These are phyloP conservation scores for Hemitrygon akajei DNA, from an alignment of 2,797 vertebrate species.

Conservation along the genomic window DNA sequence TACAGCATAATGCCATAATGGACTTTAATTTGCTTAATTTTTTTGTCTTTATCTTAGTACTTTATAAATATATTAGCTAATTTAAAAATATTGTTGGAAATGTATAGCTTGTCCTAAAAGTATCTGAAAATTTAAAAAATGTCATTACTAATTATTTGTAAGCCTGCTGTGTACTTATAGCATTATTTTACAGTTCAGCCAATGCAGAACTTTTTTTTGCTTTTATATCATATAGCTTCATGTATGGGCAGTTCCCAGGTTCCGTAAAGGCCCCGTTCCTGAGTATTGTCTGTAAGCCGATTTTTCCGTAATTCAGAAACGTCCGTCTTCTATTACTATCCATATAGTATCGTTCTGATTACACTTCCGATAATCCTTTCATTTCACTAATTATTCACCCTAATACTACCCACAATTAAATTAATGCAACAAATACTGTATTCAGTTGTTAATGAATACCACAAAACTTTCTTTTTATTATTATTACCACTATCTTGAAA, in stretches of 20 bases:
- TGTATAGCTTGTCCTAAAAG: background rate
- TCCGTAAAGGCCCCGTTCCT: too few relatives aligned
- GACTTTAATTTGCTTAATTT: background rate
- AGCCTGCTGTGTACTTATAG: background rate
- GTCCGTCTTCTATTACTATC: too few relatives aligned
- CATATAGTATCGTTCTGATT: too few relatives aligned
- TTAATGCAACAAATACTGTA: background rate
- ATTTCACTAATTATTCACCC: too few relatives aligned
- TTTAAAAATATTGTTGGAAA: background rate
- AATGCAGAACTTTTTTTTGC: background rate
- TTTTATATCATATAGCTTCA: background rate
- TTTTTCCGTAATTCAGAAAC: too few relatives aligned
- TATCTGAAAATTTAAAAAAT: background rate
- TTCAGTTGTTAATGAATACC: background rate
- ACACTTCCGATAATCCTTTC: too few relatives aligned
- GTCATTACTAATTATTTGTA: background rate
- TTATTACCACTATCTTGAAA: too few relatives aligned
- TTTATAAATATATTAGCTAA: background rate
- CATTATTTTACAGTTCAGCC: background rate
- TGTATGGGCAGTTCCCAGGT: background rate
- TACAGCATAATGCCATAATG: background rate
- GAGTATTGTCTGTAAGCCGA: too few relatives aligned
- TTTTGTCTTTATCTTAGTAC: background rate
- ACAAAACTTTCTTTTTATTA: too few relatives aligned
- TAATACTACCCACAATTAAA: too few relatives aligned